Evolutionary conservation across 2,888 invertebrate genomes (phyloP).

Genomic region (Endotricha flammealis): DNA sequence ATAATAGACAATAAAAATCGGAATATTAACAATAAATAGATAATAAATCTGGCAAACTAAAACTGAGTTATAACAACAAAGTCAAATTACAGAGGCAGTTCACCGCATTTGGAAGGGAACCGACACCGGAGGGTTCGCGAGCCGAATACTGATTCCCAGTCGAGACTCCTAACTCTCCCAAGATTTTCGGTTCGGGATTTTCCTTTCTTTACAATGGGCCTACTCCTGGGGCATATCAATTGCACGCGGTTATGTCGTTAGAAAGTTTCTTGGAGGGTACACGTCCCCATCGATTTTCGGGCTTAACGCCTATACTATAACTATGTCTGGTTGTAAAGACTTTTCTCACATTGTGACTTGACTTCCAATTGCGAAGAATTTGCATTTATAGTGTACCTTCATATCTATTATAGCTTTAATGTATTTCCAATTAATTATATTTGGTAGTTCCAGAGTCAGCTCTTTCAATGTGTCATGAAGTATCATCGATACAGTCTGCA

Average conservation of each 20-base stretch:
- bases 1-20: too few relatives aligned
- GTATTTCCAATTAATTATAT: too few relatives aligned
- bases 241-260: slow-evolving; percentile 79
- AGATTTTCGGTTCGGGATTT: slow-evolving; percentile 77
- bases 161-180: slow-evolving; percentile 65
- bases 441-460: too few relatives aligned
- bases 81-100: slow-evolving; percentile 77
- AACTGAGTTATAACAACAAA: slow-evolving; percentile 78
- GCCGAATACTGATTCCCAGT: slow-evolving; percentile 66
- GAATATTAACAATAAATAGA: too few relatives aligned
- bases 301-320: slow-evolving; percentile 44
- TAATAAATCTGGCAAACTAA: slow-evolving; percentile 73
- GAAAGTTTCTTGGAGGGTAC: slow-evolving; percentile 65
- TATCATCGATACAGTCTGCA: too few relatives aligned
- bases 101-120: slow-evolving; percentile 58
- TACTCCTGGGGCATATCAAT: slow-evolving; percentile 78
- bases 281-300: slow-evolving; percentile 65
- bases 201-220: slow-evolving; percentile 78
- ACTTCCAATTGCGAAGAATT: slow-evolving; percentile 2
- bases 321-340: slow-evolving; percentile 16
- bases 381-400: too few relatives aligned
- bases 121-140: slow-evolving; percentile 59
- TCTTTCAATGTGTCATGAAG: too few relatives aligned
- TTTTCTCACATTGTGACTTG: slow-evolving; percentile 3
- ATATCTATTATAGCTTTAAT: too few relatives aligned